These are phyloP conservation scores for Ceuthmochares aereus DNA, from an alignment of 2,113 vertebrate genomes.

Conservation along the genomic window DNA sequence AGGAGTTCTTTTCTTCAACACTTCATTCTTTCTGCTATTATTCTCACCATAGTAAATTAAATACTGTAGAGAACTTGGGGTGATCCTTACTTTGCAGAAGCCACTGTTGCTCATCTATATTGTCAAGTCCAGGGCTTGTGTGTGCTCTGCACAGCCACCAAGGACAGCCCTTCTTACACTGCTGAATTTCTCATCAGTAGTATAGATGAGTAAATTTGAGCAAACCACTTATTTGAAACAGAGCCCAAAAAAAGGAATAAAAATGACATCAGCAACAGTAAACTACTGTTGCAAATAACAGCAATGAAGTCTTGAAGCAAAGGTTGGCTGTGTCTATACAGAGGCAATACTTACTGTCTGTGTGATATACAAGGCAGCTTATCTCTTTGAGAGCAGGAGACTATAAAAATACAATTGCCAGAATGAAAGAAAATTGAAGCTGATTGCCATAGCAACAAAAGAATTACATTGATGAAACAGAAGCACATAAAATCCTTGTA, in stretches of 20 bases:
- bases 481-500: conserved; percentile 76
- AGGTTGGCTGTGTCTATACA: conserved; percentile 66
- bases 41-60: neutral
- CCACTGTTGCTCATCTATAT: neutral
- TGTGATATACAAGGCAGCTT: conserved; percentile 77
- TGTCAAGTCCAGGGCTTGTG: neutral
- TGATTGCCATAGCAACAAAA: conserved; percentile 86
- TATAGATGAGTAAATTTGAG: conserved; percentile 52
- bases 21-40: neutral
- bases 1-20: neutral
- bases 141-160: neutral
- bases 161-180: neutral
- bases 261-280: conserved; percentile 67
- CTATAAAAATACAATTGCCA: conserved; percentile 83
- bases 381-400: conserved; percentile 81
- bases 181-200: neutral
- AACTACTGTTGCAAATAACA: conserved; percentile 65
- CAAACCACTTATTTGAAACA: conserved; percentile 43
- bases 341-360: conserved; percentile 72
- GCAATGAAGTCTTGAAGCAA: conserved; percentile 46
- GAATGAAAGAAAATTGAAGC: conserved; percentile 80
- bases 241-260: conserved; percentile 62
- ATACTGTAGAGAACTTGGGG: neutral
- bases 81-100: neutral
- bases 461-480: conserved; percentile 79